Evolutionary conservation across 2,888 invertebrate species (phyloP).

Genomic region (Operophtera brumata): DNA sequence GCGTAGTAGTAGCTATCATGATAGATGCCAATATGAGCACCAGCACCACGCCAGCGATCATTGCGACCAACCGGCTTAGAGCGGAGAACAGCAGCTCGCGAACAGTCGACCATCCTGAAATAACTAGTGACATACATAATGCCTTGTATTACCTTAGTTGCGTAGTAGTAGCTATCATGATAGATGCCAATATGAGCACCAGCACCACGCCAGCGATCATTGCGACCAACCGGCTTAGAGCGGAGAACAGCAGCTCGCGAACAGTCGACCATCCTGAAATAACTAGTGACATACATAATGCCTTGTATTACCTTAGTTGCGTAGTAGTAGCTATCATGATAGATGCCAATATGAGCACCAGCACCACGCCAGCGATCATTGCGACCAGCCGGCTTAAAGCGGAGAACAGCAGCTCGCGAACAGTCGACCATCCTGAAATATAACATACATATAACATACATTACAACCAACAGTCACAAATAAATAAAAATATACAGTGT

Average conservation of each 20-base stretch:
- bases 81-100: constrained; percentile 43
- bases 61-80: constrained; percentile 41
- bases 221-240: constrained; percentile 41
- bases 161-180: constrained; percentile 52
- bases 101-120: constrained; percentile 53
- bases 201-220: constrained; percentile 35
- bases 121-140: no score
- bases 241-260: constrained; percentile 42
- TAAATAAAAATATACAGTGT: no score
- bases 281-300: no score
- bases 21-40: constrained; percentile 35
- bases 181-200: constrained; percentile 27
- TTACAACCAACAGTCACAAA: no score
- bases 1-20: constrained; percentile 52
- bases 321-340: constrained; percentile 52
- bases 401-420: constrained; percentile 44
- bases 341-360: constrained; percentile 29
- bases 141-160: constrained; percentile 57
- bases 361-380: constrained; percentile 33
- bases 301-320: constrained; percentile 54
- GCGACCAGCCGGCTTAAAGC: constrained; percentile 41
- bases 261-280: constrained; percentile 48
- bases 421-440: constrained; percentile 50
- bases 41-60: constrained; percentile 34
- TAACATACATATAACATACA: neutral